A percentile compares a stretch with the other conserved stretches of the same genome.
Conservation (phyloP, 2,113 vertebrate species). For the Cromileptes altivelis region DNA sequence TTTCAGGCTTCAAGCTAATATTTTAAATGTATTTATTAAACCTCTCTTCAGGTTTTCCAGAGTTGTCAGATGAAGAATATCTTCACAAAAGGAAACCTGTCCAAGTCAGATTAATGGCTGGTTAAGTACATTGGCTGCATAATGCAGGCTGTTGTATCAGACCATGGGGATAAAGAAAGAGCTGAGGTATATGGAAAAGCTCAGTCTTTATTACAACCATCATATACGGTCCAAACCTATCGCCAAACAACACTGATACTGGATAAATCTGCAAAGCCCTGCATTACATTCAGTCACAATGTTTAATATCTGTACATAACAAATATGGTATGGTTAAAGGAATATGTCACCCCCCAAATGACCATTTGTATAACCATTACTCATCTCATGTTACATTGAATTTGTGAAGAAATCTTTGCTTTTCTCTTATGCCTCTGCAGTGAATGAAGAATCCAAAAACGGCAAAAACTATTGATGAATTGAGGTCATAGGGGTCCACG, state of each 20-base stretch:
- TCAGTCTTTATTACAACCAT: conserved; percentile 28
- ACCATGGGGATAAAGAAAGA: conserved; percentile 3
- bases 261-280: neutral
- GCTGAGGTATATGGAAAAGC: conserved; percentile 12
- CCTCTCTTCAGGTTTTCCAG: conserved; percentile 28
- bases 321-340: neutral
- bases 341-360: too few species aligned
- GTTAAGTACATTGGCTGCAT: conserved; percentile 36
- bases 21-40: conserved; percentile 41
- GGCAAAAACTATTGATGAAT: too few species aligned
- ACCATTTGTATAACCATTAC: too few species aligned
- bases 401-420: too few species aligned
- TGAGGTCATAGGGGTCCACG: too few species aligned
- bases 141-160: conserved; percentile 9
- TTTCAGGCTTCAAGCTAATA: conserved; percentile 12
- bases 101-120: conserved; percentile 39
- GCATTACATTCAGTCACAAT: neutral
- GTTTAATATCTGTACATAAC: neutral
- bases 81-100: conserved; percentile 15
- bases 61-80: conserved; percentile 24
- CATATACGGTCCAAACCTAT: neutral
- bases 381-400: too few species aligned
- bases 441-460: too few species aligned
- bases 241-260: neutral
- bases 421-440: too few species aligned